Percentiles rank a stretch among this genome's conserved stretches.
Evolutionary conservation across 2,113 vertebrate species (phyloP).

Genomic region (Craseonycteris thonglongyai): DNA sequence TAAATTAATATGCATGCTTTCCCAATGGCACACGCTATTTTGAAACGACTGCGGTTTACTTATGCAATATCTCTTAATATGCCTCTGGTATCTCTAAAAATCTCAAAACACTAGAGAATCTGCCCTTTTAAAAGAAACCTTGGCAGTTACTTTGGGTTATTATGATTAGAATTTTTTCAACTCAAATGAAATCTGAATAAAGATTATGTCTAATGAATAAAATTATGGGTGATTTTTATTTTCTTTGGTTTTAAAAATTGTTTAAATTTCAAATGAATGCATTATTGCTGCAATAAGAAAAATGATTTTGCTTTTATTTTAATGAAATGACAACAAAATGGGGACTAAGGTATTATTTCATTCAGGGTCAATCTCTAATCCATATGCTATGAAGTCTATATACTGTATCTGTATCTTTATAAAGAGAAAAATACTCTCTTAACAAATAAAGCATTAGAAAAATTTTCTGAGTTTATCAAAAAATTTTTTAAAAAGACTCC

Average conservation of each 20-base stretch:
- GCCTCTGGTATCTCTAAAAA: conserved; percentile 29
- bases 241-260: background rate
- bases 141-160: background rate
- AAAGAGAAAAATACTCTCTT: background rate
- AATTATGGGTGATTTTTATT: background rate
- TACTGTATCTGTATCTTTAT: background rate
- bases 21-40: background rate
- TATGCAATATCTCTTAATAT: background rate
- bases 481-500: background rate
- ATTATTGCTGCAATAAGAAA: background rate
- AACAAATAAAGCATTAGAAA: background rate
- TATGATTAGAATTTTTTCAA: conserved; percentile 5
- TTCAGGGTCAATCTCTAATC: background rate
- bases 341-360: background rate
- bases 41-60: conserved; percentile 6
- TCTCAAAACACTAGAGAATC: conserved; percentile 12
- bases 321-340: background rate
- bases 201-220: background rate
- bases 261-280: background rate
- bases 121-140: conserved; percentile 1
- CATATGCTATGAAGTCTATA: background rate
- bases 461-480: background rate
- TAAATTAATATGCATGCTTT: background rate
- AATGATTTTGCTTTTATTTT: background rate
- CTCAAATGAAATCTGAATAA: background rate